Base-by-base conservation (phyloP, 2,888 invertebrate genomes). In the Caenorhabditis sp. region DNA sequence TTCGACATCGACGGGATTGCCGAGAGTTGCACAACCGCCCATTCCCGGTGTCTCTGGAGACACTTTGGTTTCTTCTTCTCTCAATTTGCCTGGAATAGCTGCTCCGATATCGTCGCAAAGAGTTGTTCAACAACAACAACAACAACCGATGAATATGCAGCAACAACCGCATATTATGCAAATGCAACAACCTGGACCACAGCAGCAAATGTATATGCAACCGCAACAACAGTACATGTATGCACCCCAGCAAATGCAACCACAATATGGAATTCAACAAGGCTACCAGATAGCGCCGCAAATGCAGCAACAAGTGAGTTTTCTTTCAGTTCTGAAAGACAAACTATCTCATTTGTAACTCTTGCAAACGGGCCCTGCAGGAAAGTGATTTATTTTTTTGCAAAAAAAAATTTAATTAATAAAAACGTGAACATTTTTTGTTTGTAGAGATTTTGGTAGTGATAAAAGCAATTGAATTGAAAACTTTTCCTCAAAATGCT, bases 81-180 rank as follows among this genome's bases (percentile, higher is more conserved):
- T 19, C 5, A 24, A 17, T 17, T 26, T 31, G n/a, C 55, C 55
- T 17, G 26, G 26, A 55, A n/a, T 24, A 4, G 55, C 23, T 24
- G 55, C 17, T 2, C 55, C 55, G 3, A 24, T 26, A 8, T 23
- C 19, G 3, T 26, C 55, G 14, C 24, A 26, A 14, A 26, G 23
- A 1, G 37, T 58, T n/a, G 37, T 58, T n/a, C 58, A 36, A 17
- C 58, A 36, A 36, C 58, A 58, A 23, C 23, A 58, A 14, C 58
- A 43, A 12, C 19, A 49, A n/a, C 49, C 17, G n/a, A 37, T 37
- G 4, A 43, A 19, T 19, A 60, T 60, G 43, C 19, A 23, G 5
- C 60, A 43, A 37, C 21, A 49, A 23, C 60, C 10, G 24, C 49
- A 49, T 21, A 23, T 51, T 19, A 51, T 51, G 57, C 36, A 55